These are phyloP conservation scores for Acanthosepion esculentum DNA, from an alignment of 2,888 invertebrate species.

Conservation along the genomic window DNA sequence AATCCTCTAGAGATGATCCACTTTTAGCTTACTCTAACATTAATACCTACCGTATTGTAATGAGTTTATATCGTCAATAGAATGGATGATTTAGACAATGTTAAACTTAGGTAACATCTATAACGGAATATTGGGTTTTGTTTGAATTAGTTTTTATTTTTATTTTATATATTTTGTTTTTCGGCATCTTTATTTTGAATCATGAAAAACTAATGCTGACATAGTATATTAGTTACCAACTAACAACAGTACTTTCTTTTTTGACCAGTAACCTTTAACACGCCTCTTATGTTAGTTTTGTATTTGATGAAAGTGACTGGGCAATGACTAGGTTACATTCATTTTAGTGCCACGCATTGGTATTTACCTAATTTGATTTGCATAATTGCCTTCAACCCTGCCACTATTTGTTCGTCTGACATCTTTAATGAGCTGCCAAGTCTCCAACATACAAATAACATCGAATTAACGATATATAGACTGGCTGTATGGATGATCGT, in stretches of 20 bases:
- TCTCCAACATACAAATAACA: not conserved
- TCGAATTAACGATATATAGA: not conserved
- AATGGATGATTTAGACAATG: too few species aligned
- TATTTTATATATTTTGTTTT: too few species aligned
- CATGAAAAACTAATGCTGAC: too few species aligned
- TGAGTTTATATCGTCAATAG: too few species aligned
- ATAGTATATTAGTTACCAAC: not conserved
- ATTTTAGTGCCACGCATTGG: not conserved
- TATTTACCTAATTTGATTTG: slow-evolving; percentile 23
- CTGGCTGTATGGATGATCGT: not conserved
- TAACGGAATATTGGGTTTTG: too few species aligned
- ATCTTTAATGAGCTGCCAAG: not conserved
- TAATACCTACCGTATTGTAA: too few species aligned
- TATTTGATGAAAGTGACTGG: not conserved
- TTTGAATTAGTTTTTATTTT: too few species aligned
- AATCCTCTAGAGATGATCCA: too few species aligned
- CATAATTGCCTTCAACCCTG: not conserved
- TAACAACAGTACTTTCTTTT: not conserved
- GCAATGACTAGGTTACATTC: not conserved
- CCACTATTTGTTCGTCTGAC: not conserved
- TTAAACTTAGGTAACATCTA: too few species aligned
- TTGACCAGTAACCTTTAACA: not conserved
- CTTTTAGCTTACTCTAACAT: too few species aligned
- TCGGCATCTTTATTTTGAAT: too few species aligned
- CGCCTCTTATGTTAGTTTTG: not conserved